Evolutionary conservation across 2,113 vertebrate species (phyloP), one percentile per base, ranked within the genome.

Genomic region (Alectura lathami): DNA sequence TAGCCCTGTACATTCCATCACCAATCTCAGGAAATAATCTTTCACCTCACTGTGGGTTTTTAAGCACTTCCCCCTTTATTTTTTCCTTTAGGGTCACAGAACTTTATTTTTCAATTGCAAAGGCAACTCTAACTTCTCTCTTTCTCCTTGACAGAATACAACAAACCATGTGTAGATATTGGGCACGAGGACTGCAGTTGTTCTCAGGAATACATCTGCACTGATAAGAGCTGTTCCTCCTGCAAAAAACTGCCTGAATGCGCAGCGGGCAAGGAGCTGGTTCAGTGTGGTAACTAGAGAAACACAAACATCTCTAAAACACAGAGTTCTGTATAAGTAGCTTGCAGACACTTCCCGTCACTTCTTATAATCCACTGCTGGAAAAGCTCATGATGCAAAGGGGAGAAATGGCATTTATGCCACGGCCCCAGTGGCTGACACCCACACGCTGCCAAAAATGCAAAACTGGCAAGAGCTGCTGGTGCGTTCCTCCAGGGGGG

Each of bases 171-270:
- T 24, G 18, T 8, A 8, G 13, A 32, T 4, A 11, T 1, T 3
- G 0, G 20, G 34, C 77, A 86, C 9, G 6, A 1, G 1, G 69
- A 54, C 26, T 86, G 89, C 73, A 68, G 3, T 3, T 95, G 96
- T 22, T 21, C 3, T 3, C 51, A 9, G 50, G 88, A 91, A 1
- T 75, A 76, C 32, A 27, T 72, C 62, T 96, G 94, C 12, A 1
- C 0, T 9, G 79, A 94, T 14, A 9, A 2, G 0, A 0, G 3
- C 0, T 96, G 96, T 23, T 6, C 3, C 11, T 26, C 48, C 69
- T 96, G 96, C 16, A 3, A 2, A 5, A 42, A 68, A 8, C 66
- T 95, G 36, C 86, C 93, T 1, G 60, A 48, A 0, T 96, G 96
- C 8, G 30, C 11, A 3, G 83, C 32, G 21, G 96, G 96, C 14